Percentiles rank a stretch among this genome's conserved stretches.
Conservation (phyloP, 1,140 invertebrate genomes). For the Notospermus geniculatus region DNA sequence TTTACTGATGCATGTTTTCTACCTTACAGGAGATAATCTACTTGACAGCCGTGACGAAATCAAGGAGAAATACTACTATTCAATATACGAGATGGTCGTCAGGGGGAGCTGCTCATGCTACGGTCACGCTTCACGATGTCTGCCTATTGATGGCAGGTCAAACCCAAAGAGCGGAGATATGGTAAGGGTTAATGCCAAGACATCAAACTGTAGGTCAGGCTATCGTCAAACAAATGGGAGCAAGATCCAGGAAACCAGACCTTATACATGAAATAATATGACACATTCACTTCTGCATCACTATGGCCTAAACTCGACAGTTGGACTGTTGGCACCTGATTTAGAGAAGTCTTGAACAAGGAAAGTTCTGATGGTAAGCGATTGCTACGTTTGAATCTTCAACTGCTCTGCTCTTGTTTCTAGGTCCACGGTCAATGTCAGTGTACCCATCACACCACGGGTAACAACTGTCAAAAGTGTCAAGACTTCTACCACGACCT, state of each 20-base stretch:
- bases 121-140: slow-evolving; percentile 92
- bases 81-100: slow-evolving; percentile 94
- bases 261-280: no score
- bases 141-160: slow-evolving; percentile 68
- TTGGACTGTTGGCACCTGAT: no score
- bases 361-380: no score
- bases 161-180: slow-evolving; percentile 51
- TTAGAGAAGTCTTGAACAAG: no score
- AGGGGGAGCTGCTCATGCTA: slow-evolving; percentile 98
- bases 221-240: no score
- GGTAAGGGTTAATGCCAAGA: slow-evolving; percentile 28
- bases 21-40: slow-evolving; percentile 72
- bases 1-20: no score
- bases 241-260: no score
- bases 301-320: no score
- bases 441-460: slow-evolving; percentile 89
- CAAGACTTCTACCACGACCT: slow-evolving; percentile 94
- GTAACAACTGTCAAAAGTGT: slow-evolving; percentile 87
- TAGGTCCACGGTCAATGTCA: slow-evolving; percentile 65
- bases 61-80: slow-evolving; percentile 91
- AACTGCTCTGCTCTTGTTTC: background rate
- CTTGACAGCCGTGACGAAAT: slow-evolving; percentile 68
- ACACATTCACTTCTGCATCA: no score
- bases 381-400: no score
- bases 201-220: no score